These are phyloP conservation scores for Epicampocera succincta DNA, from an alignment of 2,888 invertebrate species.

Conservation along the genomic window DNA sequence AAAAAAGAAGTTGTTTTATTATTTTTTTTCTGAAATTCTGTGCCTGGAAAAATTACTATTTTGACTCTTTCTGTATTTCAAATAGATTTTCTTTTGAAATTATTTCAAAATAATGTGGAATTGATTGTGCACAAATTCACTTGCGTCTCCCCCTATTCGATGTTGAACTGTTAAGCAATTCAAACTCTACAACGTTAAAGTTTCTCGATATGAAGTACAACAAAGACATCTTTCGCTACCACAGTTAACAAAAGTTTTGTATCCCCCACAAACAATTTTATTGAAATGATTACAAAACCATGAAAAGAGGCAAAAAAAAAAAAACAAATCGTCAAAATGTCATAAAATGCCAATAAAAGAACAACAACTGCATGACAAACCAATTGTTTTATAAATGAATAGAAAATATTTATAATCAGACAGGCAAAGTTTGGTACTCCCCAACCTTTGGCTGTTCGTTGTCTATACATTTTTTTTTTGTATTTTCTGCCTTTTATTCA, in stretches of 20 bases:
- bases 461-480: background rate
- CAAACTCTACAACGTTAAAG: too few species aligned
- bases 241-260: background rate
- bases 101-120: too few species aligned
- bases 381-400: conserved; percentile 18
- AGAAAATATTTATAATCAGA: conserved; percentile 17
- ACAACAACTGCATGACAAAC: conserved; percentile 17
- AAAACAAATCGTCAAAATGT: conserved; percentile 79
- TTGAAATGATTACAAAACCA: conserved; percentile 75
- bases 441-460: background rate
- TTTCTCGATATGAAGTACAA: too few species aligned
- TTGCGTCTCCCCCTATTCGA: background rate
- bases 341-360: conserved; percentile 73
- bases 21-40: too few species aligned
- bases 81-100: too few species aligned
- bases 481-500: conserved; percentile 9
- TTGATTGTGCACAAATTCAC: too few species aligned
- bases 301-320: conserved; percentile 73
- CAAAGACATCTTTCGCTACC: too few species aligned
- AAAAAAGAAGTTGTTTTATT: too few species aligned
- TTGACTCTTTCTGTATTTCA: too few species aligned
- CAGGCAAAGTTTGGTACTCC: conserved; percentile 17
- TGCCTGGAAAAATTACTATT: too few species aligned
- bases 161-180: background rate
- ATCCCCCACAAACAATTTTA: conserved; percentile 12